Conservation (phyloP, 2,888 invertebrate species). For the Fissipunctia ypsillon region DNA sequence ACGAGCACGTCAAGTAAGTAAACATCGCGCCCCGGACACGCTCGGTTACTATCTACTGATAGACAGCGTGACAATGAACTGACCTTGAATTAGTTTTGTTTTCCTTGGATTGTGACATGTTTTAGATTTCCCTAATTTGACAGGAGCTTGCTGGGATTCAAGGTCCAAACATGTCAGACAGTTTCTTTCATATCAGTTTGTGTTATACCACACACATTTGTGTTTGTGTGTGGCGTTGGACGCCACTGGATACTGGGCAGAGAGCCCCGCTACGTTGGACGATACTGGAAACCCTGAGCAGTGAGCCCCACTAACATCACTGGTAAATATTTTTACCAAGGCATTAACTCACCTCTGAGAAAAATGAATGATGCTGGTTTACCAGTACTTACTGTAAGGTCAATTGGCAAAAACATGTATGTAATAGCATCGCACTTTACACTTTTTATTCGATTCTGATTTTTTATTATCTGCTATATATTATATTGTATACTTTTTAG, state of each 20-base stretch:
- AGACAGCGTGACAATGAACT: constrained; percentile 53
- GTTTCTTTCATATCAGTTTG: not conserved
- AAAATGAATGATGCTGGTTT: not conserved
- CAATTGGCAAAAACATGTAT: not conserved
- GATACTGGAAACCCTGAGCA: not conserved
- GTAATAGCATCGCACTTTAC: not conserved
- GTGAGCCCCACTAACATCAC: not conserved
- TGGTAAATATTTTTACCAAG: not conserved
- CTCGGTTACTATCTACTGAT: constrained; percentile 49
- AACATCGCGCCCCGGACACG: constrained; percentile 14
- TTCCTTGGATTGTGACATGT: constrained; percentile 38
- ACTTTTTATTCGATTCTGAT: too few relatives aligned
- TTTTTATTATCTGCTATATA: too few relatives aligned
- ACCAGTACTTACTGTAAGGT: not conserved
- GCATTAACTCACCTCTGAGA: not conserved
- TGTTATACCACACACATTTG: too few relatives aligned
- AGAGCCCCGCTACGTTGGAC: too few relatives aligned
- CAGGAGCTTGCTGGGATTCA: constrained; percentile 1
- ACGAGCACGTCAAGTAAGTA: constrained; percentile 19
- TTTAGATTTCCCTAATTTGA: constrained; percentile 33
- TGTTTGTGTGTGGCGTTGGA: too few relatives aligned
- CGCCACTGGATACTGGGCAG: too few relatives aligned
- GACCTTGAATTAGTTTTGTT: constrained; percentile 36
- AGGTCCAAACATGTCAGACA: not conserved
- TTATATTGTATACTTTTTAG: too few relatives aligned